A percentile compares a stretch with the other conserved stretches of the same genome.
Evolutionary conservation across 2,888 invertebrate species (phyloP).

Genomic region (Pyrochroa serraticornis): DNA sequence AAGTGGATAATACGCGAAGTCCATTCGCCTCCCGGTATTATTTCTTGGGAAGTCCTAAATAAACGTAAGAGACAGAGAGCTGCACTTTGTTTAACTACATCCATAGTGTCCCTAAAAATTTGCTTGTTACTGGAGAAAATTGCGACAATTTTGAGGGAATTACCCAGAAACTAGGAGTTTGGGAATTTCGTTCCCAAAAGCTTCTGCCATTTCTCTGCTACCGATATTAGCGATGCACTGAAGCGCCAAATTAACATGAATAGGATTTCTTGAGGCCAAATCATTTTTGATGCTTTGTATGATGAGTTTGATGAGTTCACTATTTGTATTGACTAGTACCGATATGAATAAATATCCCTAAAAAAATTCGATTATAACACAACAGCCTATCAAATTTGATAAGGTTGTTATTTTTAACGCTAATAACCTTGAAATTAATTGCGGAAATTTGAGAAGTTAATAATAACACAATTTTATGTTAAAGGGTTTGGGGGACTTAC

Average conservation of each 20-base stretch:
- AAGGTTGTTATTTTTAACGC: background rate
- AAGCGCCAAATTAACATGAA: conserved; percentile 96
- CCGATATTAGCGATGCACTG: conserved; percentile 99
- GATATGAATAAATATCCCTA: conserved; percentile 99
- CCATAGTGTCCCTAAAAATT: conserved; percentile 90
- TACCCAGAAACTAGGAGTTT: conserved; percentile 96
- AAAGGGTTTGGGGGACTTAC: conserved; percentile 61
- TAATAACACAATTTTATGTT: background rate
- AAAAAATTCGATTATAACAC: conserved; percentile 31
- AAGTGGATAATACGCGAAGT: conserved; percentile 98
- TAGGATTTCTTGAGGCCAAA: conserved; percentile 93
- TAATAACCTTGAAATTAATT: conserved; percentile 8
- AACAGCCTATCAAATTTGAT: conserved; percentile 3
- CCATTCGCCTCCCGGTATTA: conserved; percentile 98
- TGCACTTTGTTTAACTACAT: conserved; percentile 98
- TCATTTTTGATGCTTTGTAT: conserved; percentile 99
- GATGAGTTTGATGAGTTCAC: conserved; percentile 98
- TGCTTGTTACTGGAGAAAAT: background rate
- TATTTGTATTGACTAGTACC: conserved; percentile 97
- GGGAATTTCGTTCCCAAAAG: conserved; percentile 97
- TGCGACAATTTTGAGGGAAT: conserved; percentile 38
- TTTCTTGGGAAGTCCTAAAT: conserved; percentile 93
- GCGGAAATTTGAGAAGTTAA: background rate
- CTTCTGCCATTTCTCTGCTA: conserved; percentile 99
- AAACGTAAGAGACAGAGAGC: conserved; percentile 94